These are phyloP conservation scores for Stercorarius parasiticus DNA, from an alignment of 2,113 vertebrate species.

Conservation along the genomic window DNA sequence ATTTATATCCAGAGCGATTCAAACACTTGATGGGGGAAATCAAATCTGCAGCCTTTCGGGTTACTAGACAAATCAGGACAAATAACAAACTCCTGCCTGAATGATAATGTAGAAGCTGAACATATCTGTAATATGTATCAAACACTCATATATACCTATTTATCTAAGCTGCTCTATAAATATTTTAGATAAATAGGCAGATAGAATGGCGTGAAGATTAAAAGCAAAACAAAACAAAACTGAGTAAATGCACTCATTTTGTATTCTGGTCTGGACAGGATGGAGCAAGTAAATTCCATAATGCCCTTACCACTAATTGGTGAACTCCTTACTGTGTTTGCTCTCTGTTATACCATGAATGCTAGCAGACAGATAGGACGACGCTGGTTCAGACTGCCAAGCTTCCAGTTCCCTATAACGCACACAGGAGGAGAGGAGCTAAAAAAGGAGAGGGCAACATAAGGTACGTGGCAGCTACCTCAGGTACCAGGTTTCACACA, in stretches of 20 bases:
- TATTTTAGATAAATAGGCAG: slow-evolving; percentile 25
- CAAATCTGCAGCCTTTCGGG: neutral
- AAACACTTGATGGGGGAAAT: neutral
- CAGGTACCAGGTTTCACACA: neutral
- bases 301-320: neutral
- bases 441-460: neutral
- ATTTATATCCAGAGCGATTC: neutral
- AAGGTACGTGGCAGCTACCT: neutral
- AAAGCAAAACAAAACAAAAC: slow-evolving; percentile 24
- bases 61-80: neutral
- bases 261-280: neutral
- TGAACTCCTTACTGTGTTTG: neutral
- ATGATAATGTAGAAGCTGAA: neutral
- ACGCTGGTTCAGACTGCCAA: neutral
- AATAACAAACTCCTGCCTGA: neutral
- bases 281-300: neutral
- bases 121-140: neutral
- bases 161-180: slow-evolving; percentile 4
- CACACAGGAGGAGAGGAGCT: neutral
- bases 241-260: neutral
- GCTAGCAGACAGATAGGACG: neutral
- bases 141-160: neutral
- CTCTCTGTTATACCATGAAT: neutral
- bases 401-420: neutral
- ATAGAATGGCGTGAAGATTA: neutral